Evolutionary conservation across 2,797 vertebrate species (phyloP).

Genomic region (Centropyge bicolor): DNA sequence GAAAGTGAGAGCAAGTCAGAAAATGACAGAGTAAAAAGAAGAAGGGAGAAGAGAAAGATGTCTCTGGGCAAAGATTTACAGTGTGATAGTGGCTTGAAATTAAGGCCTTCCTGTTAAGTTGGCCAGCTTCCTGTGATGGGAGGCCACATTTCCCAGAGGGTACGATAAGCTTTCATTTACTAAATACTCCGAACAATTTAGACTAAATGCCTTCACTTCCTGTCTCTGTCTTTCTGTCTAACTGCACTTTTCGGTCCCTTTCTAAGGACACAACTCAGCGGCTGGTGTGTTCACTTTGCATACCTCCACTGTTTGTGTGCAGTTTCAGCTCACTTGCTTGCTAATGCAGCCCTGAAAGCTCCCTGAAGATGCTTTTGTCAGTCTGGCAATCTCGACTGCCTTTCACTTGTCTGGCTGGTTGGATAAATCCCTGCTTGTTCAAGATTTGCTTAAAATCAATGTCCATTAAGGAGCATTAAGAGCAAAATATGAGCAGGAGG

Average conservation of each 20-base stretch:
- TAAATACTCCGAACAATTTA: constrained; percentile 54
- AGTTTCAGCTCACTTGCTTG: constrained; percentile 55
- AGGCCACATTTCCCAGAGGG: constrained; percentile 46
- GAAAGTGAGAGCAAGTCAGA: constrained; percentile 14
- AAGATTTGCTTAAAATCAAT: constrained; percentile 51
- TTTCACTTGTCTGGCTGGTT: constrained; percentile 35
- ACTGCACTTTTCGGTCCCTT: constrained; percentile 31
- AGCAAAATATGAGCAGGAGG: constrained; percentile 29
- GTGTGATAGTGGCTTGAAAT: constrained; percentile 42
- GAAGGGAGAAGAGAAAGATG: constrained; percentile 17
- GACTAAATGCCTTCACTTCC: constrained; percentile 55
- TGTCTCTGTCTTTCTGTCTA: constrained; percentile 41
- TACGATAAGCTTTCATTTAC: constrained; percentile 49
- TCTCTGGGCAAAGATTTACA: constrained; percentile 48
- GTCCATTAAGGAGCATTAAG: constrained; percentile 52
- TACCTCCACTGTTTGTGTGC: constrained; percentile 51
- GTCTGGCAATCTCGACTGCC: constrained; percentile 23
- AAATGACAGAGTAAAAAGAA: constrained; percentile 21
- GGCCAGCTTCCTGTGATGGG: constrained; percentile 55
- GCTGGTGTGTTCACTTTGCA: constrained; percentile 32
- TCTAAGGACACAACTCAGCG: constrained; percentile 17
- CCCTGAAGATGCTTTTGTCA: constrained; percentile 57
- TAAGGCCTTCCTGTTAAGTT: constrained; percentile 60
- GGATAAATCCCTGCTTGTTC: constrained; percentile 41
- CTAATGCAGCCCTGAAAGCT: constrained; percentile 51